Conservation (phyloP, 2,113 vertebrate species). For the Lampris incognitus region DNA sequence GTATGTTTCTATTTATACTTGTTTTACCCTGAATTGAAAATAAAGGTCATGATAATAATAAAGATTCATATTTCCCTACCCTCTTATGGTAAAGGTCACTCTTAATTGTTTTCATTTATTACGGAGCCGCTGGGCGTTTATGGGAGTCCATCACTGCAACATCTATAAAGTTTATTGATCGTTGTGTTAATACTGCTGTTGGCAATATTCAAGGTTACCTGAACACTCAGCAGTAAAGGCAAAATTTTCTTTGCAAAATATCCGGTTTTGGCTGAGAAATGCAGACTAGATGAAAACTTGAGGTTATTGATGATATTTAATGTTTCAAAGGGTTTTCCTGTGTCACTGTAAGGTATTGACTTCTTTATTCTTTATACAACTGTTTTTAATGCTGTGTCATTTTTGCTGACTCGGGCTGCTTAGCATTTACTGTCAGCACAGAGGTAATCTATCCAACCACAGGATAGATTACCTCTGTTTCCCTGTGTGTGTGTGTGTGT, state of each 20-base stretch:
- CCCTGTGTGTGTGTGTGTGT: conserved; percentile 4
- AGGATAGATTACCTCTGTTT: neutral
- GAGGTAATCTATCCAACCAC: conserved; percentile 16
- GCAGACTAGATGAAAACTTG: conserved; percentile 23
- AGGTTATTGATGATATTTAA: conserved; percentile 9
- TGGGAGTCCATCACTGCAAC: neutral
- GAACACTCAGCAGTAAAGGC: neutral
- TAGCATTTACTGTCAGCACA: conserved; percentile 29
- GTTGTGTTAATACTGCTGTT: neutral
- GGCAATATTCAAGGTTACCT: neutral
- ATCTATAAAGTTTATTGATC: neutral
- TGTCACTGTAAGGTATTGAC: conserved; percentile 31
- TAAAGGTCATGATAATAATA: neutral
- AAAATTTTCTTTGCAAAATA: neutral
- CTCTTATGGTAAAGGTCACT: neutral
- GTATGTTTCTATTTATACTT: neutral
- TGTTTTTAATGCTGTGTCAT: conserved; percentile 53
- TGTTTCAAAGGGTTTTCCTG: conserved; percentile 21
- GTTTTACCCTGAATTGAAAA: neutral
- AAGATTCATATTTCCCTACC: no score
- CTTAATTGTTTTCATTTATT: neutral
- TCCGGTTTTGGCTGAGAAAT: neutral
- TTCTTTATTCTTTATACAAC: conserved; percentile 30
- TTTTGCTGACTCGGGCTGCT: conserved; percentile 52
- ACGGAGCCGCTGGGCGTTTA: neutral